These are phyloP conservation scores for Drosophila ercepeae DNA, from an alignment of 1,140 invertebrate species.

Conservation along the genomic window DNA sequence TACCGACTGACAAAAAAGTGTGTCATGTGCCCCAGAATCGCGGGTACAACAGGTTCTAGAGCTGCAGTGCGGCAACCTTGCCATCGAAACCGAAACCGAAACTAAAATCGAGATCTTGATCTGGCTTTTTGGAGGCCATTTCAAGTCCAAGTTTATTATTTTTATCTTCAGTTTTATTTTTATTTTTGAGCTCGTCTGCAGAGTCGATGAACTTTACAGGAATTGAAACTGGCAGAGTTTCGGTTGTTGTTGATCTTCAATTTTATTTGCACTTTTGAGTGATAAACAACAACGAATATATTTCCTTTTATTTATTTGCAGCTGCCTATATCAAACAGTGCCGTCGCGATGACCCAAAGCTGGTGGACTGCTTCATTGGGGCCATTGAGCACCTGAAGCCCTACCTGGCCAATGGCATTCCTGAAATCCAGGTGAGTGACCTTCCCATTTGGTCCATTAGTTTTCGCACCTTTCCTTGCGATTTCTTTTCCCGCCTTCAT, in stretches of 20 bases:
- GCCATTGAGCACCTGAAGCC: constrained; percentile 88
- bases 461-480: constrained; percentile 1
- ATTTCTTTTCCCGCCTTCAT: constrained; percentile 4
- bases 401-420: constrained; percentile 87
- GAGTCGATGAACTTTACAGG: constrained; percentile 71
- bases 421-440: constrained; percentile 86
- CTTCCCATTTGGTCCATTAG: neutral
- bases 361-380: constrained; percentile 87
- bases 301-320: constrained; percentile 82
- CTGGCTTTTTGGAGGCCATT: constrained; percentile 12
- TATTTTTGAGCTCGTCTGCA: constrained; percentile 13
- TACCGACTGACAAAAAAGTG: constrained; percentile 13
- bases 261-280: constrained; percentile 36
- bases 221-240: constrained; percentile 21
- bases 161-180: constrained; percentile 5
- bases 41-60: constrained; percentile 46
- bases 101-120: constrained; percentile 27
- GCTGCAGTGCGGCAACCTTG: constrained; percentile 47
- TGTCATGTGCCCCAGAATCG: constrained; percentile 54
- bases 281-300: constrained; percentile 1
- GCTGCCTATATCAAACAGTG: constrained; percentile 90
- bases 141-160: neutral
- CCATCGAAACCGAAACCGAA: constrained; percentile 17
- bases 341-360: constrained; percentile 86
- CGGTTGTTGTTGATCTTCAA: constrained; percentile 18